Percentiles rank a stretch among this genome's conserved stretches.
These are phyloP conservation scores for Lordiphosa fenestrarum DNA, from an alignment of 2,888 invertebrate genomes.

Conservation along the genomic window DNA sequence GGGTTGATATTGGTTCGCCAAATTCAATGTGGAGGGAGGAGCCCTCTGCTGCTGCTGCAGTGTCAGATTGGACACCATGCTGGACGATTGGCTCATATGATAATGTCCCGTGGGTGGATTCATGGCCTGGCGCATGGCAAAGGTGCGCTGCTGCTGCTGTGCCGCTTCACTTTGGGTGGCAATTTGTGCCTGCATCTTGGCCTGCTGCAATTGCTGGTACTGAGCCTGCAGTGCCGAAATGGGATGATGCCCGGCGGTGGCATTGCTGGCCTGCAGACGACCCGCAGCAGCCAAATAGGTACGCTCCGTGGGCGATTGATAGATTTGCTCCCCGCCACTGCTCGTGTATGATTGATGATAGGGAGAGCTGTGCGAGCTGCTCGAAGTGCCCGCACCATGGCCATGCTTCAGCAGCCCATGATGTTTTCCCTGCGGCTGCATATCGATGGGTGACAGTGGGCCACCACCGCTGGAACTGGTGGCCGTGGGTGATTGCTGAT, in stretches of 20 bases:
- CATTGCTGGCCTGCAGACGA: constrained; percentile 64
- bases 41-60: constrained; percentile 70
- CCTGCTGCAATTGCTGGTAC: constrained; percentile 85
- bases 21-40: constrained; percentile 79
- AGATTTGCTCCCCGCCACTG: constrained; percentile 76
- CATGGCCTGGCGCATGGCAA: constrained; percentile 83
- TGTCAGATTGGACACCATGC: constrained; percentile 74
- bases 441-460: constrained; percentile 77
- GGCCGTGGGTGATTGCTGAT: constrained; percentile 76
- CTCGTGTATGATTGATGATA: constrained; percentile 82
- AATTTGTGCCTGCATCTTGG: constrained; percentile 84
- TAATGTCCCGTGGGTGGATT: constrained; percentile 82
- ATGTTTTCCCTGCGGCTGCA: constrained; percentile 77
- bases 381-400: constrained; percentile 53
- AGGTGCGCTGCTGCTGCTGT: constrained; percentile 84
- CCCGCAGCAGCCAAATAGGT: constrained; percentile 81
- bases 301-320: constrained; percentile 81
- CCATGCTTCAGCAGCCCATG: constrained; percentile 65
- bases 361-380: constrained; percentile 76
- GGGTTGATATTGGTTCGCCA: constrained; percentile 79
- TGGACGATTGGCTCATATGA: constrained; percentile 79
- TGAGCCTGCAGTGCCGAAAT: constrained; percentile 81
- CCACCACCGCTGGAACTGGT: constrained; percentile 77
- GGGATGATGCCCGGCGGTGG: constrained; percentile 70
- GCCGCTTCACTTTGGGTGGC: constrained; percentile 85